Percentiles rank a stretch among this genome's conserved stretches.
Evolutionary conservation across 1,140 invertebrate genomes (phyloP).

Genomic region (Drosophila rhopaloa): DNA sequence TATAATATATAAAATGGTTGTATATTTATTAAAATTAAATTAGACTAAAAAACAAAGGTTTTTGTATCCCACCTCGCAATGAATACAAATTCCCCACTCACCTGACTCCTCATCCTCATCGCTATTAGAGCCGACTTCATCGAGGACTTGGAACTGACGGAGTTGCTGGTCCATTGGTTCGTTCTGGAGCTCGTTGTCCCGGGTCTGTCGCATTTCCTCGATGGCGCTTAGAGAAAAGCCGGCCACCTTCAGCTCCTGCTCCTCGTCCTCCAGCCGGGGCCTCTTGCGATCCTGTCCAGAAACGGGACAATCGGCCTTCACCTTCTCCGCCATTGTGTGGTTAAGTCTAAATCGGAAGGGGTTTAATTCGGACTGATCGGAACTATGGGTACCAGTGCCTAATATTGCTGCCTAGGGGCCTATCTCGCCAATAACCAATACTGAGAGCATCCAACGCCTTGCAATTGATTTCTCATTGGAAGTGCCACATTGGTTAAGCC

Average conservation of each 20-base stretch:
- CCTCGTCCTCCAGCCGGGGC: slow-evolving; percentile 59
- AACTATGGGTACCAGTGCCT: slow-evolving; percentile 24
- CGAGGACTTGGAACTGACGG: slow-evolving; percentile 91
- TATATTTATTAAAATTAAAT: no score
- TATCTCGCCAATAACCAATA: slow-evolving; percentile 83
- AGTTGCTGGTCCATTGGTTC: slow-evolving; percentile 79
- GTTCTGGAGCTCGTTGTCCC: slow-evolving; percentile 60
- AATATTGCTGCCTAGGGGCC: slow-evolving; percentile 48
- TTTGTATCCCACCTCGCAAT: no score
- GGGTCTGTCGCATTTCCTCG: slow-evolving; percentile 75
- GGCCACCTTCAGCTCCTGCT: slow-evolving; percentile 68
- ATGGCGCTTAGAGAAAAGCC: slow-evolving; percentile 83
- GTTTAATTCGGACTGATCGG: slow-evolving; percentile 23
- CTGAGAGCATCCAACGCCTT: slow-evolving; percentile 83
- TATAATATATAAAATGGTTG: no score
- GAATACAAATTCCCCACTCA: slow-evolving; percentile 79
- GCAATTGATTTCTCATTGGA: slow-evolving; percentile 78
- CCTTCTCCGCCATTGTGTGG: slow-evolving; percentile 5
- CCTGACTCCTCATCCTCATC: slow-evolving; percentile 85
- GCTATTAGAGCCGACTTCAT: slow-evolving; percentile 88
- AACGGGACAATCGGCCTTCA: neutral
- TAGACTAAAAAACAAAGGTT: no score
- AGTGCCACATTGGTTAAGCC: slow-evolving; percentile 81
- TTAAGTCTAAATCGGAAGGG: neutral
- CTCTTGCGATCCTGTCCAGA: slow-evolving; percentile 44